Evolutionary conservation across 2,888 invertebrate genomes (phyloP).

Genomic region (Drosophila prolongata): DNA sequence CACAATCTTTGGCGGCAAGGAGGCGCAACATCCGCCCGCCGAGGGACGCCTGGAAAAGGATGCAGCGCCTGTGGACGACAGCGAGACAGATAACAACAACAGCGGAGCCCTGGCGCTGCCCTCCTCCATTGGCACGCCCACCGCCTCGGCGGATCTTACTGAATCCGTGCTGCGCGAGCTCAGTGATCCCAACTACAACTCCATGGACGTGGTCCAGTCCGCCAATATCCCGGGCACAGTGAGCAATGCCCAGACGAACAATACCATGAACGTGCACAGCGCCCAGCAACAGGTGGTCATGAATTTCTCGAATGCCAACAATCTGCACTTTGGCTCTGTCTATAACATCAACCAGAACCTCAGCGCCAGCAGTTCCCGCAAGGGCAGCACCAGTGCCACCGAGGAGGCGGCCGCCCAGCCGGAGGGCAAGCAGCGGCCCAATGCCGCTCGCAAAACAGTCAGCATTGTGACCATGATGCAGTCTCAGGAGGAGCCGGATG

Average conservation of each 20-base stretch:
- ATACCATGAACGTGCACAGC: slow-evolving; percentile 81
- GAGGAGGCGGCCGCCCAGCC: slow-evolving; percentile 34
- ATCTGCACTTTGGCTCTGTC: slow-evolving; percentile 82
- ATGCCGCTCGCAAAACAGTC: slow-evolving; percentile 73
- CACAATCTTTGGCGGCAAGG: slow-evolving; percentile 65
- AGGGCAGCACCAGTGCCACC: slow-evolving; percentile 49
- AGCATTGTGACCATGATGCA: slow-evolving; percentile 83
- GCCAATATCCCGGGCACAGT: slow-evolving; percentile 54
- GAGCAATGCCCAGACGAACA: slow-evolving; percentile 39
- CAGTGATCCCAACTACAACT: slow-evolving; percentile 76
- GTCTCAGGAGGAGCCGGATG: slow-evolving; percentile 76
- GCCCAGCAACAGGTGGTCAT: slow-evolving; percentile 83
- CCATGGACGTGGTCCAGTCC: slow-evolving; percentile 64
- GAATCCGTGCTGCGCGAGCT: slow-evolving; percentile 71
- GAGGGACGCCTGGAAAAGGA: slow-evolving; percentile 78
- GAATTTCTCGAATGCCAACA: slow-evolving; percentile 83
- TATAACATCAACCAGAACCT: slow-evolving; percentile 78
- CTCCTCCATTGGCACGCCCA: slow-evolving; percentile 53
- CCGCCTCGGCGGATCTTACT: slow-evolving; percentile 74
- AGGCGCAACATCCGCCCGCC: slow-evolving; percentile 5
- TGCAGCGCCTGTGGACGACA: slow-evolving; percentile 74
- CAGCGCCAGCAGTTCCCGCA: slow-evolving; percentile 60
- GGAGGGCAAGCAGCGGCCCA: slow-evolving; percentile 51
- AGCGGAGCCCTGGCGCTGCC: slow-evolving; percentile 49
- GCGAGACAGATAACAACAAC: slow-evolving; percentile 38